A percentile compares a stretch with the other conserved stretches of the same genome.
These are phyloP conservation scores for Catocala fraxini DNA, from an alignment of 2,888 invertebrate genomes.

Conservation along the genomic window DNA sequence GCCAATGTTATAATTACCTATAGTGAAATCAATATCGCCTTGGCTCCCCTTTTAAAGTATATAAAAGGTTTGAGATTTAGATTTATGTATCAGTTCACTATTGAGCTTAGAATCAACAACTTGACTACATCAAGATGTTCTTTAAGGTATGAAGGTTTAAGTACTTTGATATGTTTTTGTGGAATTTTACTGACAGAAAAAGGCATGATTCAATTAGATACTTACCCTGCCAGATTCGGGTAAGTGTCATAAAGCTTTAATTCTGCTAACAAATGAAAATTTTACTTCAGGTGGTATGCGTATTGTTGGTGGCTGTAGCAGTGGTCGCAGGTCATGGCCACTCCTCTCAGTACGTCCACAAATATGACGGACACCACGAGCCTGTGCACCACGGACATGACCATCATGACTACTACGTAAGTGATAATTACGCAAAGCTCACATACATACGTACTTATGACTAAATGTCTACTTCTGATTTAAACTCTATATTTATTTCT, in stretches of 20 bases:
- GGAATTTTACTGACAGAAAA: too few species aligned
- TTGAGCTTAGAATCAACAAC: background rate
- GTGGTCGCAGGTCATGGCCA: slow-evolving; percentile 43
- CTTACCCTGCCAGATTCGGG: too few species aligned
- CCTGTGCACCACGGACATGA: slow-evolving; percentile 58
- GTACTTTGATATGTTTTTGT: background rate
- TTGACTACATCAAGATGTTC: slow-evolving; percentile 5
- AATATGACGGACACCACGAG: slow-evolving; percentile 66
- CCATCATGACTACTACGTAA: slow-evolving; percentile 44
- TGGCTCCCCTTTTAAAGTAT: background rate
- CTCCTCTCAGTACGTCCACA: slow-evolving; percentile 61
- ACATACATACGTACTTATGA: too few species aligned
- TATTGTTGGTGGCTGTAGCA: slow-evolving; percentile 16
- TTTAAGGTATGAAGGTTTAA: slow-evolving; percentile 2
- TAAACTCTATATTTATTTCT: slow-evolving; percentile 3
- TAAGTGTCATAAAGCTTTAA: too few species aligned
- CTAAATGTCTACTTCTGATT: too few species aligned
- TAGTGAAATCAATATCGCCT: slow-evolving; percentile 3
- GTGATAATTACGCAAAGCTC: slow-evolving; percentile 9
- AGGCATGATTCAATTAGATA: too few species aligned
- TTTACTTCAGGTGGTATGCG: slow-evolving; percentile 23
- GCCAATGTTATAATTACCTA: background rate
- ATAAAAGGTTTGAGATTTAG: slow-evolving; percentile 1
- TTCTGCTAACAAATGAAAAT: background rate
- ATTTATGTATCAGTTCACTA: slow-evolving; percentile 4